These are phyloP conservation scores for Spicauda simplicius DNA, from an alignment of 2,888 invertebrate genomes.

Conservation along the genomic window DNA sequence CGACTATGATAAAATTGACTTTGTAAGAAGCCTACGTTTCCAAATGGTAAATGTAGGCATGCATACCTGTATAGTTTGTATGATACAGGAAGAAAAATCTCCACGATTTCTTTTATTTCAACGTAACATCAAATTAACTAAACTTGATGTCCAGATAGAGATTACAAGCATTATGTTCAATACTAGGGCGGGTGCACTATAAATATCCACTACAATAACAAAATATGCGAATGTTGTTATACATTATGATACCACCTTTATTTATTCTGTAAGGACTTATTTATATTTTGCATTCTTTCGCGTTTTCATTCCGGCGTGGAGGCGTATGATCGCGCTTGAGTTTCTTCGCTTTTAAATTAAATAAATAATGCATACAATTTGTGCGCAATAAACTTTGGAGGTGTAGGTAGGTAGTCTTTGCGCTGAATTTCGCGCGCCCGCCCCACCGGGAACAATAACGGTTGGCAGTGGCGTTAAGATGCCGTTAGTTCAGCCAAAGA, in stretches of 20 bases:
- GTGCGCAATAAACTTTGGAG: constrained; percentile 80
- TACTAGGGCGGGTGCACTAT: too few relatives aligned
- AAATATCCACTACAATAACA: too few relatives aligned
- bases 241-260: not conserved
- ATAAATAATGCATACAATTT: constrained; percentile 84
- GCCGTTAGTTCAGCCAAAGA: constrained; percentile 30
- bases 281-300: constrained; percentile 56
- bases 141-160: too few relatives aligned
- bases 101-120: too few relatives aligned
- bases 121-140: too few relatives aligned
- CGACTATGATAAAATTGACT: too few relatives aligned
- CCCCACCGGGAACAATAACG: constrained; percentile 76
- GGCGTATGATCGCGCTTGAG: constrained; percentile 70
- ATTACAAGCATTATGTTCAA: too few relatives aligned
- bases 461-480: constrained; percentile 60
- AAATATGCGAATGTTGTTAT: not conserved
- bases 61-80: too few relatives aligned
- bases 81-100: too few relatives aligned
- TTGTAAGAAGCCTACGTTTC: too few relatives aligned
- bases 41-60: too few relatives aligned
- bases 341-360: constrained; percentile 84
- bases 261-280: constrained; percentile 22
- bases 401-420: constrained; percentile 71
- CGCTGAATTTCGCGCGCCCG: constrained; percentile 71
- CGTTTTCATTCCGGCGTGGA: constrained; percentile 60